Evolutionary conservation across 2,797 vertebrate species (phyloP).

Genomic region (Cirrhinus mrigala): DNA sequence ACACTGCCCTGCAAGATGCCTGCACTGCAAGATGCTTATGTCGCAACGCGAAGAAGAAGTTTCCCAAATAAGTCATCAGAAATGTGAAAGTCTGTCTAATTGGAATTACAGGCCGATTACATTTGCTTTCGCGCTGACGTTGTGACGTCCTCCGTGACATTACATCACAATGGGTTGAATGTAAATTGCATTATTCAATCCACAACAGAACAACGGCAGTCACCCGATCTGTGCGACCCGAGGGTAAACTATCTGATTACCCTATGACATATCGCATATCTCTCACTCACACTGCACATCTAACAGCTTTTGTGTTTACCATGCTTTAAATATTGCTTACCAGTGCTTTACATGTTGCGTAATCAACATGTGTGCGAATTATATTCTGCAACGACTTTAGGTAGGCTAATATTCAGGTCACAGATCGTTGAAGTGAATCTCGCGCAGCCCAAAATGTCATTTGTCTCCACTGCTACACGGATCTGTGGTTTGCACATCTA

Average conservation of each 20-base stretch:
- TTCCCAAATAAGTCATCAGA: neutral
- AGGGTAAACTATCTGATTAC: constrained; percentile 58
- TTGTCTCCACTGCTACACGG: neutral
- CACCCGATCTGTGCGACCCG: constrained; percentile 54
- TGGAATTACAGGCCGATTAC: neutral
- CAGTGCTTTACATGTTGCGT: constrained; percentile 10
- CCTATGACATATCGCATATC: constrained; percentile 30
- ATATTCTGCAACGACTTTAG: neutral
- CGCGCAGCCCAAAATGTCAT: neutral
- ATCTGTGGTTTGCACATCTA: neutral
- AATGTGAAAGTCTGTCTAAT: neutral
- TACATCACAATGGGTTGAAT: constrained; percentile 8
- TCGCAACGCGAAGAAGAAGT: neutral
- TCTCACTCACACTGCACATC: constrained; percentile 37
- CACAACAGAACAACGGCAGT: constrained; percentile 25
- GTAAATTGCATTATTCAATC: constrained; percentile 38
- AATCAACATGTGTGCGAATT: neutral
- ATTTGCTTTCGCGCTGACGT: neutral
- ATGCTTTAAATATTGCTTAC: constrained; percentile 6
- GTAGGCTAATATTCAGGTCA: neutral
- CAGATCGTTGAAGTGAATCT: neutral
- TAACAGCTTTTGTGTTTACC: neutral
- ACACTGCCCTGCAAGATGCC: neutral
- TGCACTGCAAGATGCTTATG: neutral
- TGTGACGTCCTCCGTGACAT: constrained; percentile 7